Conservation (phyloP, 2,888 invertebrate genomes). For the Agrochola lota region DNA sequence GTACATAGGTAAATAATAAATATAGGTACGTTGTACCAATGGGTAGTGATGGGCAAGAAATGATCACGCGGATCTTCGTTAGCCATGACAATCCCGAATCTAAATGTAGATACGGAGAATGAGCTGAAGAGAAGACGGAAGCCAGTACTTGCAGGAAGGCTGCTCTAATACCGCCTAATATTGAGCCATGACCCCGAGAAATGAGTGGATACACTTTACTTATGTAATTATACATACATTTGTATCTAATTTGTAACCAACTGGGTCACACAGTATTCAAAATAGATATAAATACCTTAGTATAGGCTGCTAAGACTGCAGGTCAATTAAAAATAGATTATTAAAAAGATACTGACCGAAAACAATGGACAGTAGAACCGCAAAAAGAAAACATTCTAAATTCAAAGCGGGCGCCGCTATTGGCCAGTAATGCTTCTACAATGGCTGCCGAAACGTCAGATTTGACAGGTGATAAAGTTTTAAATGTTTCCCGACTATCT, state of each 20-base stretch:
- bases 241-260: slow-evolving; percentile 15
- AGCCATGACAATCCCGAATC: too few relatives aligned
- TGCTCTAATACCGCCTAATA: not conserved
- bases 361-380: slow-evolving; percentile 77
- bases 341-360: slow-evolving; percentile 68
- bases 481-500: slow-evolving; percentile 62
- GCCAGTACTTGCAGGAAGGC: too few relatives aligned
- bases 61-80: not conserved
- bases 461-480: slow-evolving; percentile 83
- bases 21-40: too few relatives aligned
- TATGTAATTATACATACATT: not conserved
- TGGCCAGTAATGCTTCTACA: slow-evolving; percentile 77
- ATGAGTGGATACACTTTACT: not conserved
- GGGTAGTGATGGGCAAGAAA: too few relatives aligned
- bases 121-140: too few relatives aligned
- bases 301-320: not conserved
- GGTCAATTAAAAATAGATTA: slow-evolving; percentile 54
- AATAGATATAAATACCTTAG: not conserved
- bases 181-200: not conserved
- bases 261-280: not conserved
- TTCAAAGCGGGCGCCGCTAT: slow-evolving; percentile 82
- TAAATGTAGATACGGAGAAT: not conserved
- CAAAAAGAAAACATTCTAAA: slow-evolving; percentile 82
- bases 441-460: slow-evolving; percentile 85
- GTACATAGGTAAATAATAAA: too few relatives aligned